Evolutionary conservation across 2,888 invertebrate species (phyloP), one percentile per base, ranked within the genome.

Genomic region (Ichneumoninae sp.): DNA sequence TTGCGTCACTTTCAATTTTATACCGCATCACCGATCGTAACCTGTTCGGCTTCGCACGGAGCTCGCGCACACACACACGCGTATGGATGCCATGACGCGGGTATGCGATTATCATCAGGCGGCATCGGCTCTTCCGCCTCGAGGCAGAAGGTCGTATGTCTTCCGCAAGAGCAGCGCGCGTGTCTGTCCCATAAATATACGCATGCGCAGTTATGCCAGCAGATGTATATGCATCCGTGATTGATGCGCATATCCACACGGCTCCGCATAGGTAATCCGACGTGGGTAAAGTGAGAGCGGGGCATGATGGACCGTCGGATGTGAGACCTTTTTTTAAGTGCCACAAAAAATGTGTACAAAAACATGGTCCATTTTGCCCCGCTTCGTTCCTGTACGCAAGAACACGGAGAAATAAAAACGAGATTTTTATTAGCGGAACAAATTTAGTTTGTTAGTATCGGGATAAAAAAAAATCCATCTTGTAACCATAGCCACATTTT

Each of bases 1-100:
- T 88, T 86, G 81, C 87, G 86, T 87, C 88, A 89, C 90, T 90
- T 91, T 91, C 89, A 82, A 87, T 90, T 89, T 91, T 88, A 89
- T 69, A 82, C 83, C 85, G 79, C 81, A 86, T 77, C 44, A 75
- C 79, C 75, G 74, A 85, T 83, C 80, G 30, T 30, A 80, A 71
- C 75, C 75, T 75, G 71, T 75, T 80, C 65, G 63, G 65, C 71
- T 71, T 71, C 10, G 22, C 71, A 22, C 71, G 50, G 44, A 22
- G 69, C 16, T 57, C 40, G 22, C 30, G 30, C 3, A 22, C 30
- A 44, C 10, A 19, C 16, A 57, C 65, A 13, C 44, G 22, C 30
- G 8, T n/a, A 50, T 19, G n/a, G 30, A 8, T 52, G 16, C 13
- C 63, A 30, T 30, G 26, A 70, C 22, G 33, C 69, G 50, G 57